Percentiles rank a stretch among this genome's conserved stretches.
phyloP scores from a whole-genome alignment of 1,140 invertebrate genomes.

The Campoletis sonorensis region DNA sequence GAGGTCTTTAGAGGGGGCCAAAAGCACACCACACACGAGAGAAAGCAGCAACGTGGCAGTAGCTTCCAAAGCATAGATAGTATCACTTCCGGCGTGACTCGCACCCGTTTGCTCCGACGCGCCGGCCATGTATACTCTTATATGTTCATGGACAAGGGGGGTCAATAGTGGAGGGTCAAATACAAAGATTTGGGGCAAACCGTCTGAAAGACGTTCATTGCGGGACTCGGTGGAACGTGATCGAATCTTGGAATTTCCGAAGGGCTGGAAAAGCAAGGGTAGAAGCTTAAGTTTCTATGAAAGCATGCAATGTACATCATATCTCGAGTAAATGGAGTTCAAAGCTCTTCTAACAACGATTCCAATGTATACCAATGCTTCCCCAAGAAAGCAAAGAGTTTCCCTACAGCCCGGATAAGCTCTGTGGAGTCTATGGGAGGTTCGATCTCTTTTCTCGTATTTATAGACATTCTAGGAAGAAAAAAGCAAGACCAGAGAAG shows the following conservation, averaged over 20 bases:
- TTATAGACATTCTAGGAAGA: constrained; percentile 65
- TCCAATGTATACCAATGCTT: neutral
- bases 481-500: constrained; percentile 53
- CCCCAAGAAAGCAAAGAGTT: neutral
- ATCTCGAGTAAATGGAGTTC: constrained; percentile 23
- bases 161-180: constrained; percentile 16
- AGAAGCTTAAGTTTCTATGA: neutral
- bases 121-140: constrained; percentile 20
- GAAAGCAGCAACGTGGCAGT: constrained; percentile 38
- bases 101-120: constrained; percentile 56
- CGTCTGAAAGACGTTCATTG: constrained; percentile 39
- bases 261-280: neutral
- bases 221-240: neutral
- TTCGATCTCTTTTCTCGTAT: constrained; percentile 60
- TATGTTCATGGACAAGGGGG: constrained; percentile 40
- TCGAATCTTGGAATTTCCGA: constrained; percentile 22
- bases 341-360: constrained; percentile 11
- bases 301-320: neutral
- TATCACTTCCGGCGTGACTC: constrained; percentile 55
- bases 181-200: constrained; percentile 40
- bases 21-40: constrained; percentile 25
- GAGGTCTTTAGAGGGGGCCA: constrained; percentile 3
- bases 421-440: constrained; percentile 36
- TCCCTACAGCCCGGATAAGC: neutral
- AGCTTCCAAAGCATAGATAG: constrained; percentile 25